Conservation (phyloP, 1,140 invertebrate genomes). For the roundworm (Caenorhabditis elegans) region DNA sequence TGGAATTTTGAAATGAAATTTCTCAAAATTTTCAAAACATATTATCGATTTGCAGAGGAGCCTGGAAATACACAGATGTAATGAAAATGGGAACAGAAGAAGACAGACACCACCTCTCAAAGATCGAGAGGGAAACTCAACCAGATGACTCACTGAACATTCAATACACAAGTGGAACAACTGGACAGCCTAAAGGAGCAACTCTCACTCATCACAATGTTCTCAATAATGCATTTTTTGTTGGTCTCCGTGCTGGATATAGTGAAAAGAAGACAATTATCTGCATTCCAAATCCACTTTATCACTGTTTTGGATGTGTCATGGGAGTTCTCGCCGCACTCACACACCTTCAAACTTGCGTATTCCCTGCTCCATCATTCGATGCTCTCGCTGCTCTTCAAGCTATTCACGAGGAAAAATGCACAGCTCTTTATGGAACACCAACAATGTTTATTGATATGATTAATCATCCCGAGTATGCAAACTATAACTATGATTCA, state of each 20-base stretch:
- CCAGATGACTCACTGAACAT: conserved; percentile 66
- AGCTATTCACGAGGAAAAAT: conserved; percentile 68
- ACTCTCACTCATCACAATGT: conserved; percentile 79
- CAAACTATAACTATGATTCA: conserved; percentile 57
- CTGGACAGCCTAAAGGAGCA: conserved; percentile 84
- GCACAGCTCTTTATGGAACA: conserved; percentile 81
- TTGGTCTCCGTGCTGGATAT: conserved; percentile 72
- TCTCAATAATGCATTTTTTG: conserved; percentile 81
- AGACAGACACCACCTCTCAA: conserved; percentile 67
- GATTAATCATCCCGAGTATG: conserved; percentile 68
- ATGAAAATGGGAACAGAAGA: conserved; percentile 64
- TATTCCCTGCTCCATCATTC: conserved; percentile 75
- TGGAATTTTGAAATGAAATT: too few species aligned
- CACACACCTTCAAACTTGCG: conserved; percentile 74
- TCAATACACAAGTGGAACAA: conserved; percentile 72
- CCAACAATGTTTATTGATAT: conserved; percentile 95
- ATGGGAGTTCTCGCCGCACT: conserved; percentile 73
- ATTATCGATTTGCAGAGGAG: conserved; percentile 54
- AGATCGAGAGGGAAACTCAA: conserved; percentile 68
- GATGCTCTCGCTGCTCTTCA: conserved; percentile 74
- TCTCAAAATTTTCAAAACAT: conserved; percentile 2
- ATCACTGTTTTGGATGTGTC: conserved; percentile 84
- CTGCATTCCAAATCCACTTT: conserved; percentile 81
- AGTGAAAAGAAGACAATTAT: conserved; percentile 67
- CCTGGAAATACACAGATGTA: conserved; percentile 63